Evolutionary conservation across 2,797 vertebrate genomes (phyloP).

Genomic region (Coluber constrictor): DNA sequence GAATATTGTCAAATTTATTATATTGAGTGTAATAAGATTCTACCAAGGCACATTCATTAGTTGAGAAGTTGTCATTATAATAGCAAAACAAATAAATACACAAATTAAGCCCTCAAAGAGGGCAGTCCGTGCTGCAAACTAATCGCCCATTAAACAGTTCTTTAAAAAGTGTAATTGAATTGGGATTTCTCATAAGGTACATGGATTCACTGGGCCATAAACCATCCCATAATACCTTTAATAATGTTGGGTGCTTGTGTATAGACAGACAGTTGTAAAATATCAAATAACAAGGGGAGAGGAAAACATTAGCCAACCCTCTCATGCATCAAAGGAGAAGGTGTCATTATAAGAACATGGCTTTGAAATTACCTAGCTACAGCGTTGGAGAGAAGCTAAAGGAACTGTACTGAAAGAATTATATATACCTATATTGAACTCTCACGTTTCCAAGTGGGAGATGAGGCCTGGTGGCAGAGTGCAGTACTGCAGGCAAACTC

Average conservation of each 20-base stretch:
- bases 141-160: conserved; percentile 50
- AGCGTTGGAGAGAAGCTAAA: not conserved
- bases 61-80: conserved; percentile 41
- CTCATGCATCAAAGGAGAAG: not conserved
- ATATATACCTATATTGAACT: not conserved
- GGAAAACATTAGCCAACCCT: not conserved
- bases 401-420: not conserved
- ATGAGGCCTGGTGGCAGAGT: too few species aligned
- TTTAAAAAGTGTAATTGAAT: conserved; percentile 40
- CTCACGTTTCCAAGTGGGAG: not conserved
- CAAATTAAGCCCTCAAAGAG: conserved; percentile 38
- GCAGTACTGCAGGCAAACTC: too few species aligned
- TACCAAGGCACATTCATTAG: not conserved
- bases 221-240: conserved; percentile 13
- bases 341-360: not conserved
- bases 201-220: conserved; percentile 24
- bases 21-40: not conserved
- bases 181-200: conserved; percentile 27
- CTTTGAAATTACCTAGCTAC: not conserved
- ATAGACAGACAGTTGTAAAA: not conserved
- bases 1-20: conserved; percentile 3
- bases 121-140: conserved; percentile 43
- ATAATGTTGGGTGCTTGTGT: not conserved
- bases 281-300: not conserved
- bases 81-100: conserved; percentile 27